phyloP scores from a whole-genome alignment of 1,140 invertebrate species.

The Drosophila ohnishii region DNA sequence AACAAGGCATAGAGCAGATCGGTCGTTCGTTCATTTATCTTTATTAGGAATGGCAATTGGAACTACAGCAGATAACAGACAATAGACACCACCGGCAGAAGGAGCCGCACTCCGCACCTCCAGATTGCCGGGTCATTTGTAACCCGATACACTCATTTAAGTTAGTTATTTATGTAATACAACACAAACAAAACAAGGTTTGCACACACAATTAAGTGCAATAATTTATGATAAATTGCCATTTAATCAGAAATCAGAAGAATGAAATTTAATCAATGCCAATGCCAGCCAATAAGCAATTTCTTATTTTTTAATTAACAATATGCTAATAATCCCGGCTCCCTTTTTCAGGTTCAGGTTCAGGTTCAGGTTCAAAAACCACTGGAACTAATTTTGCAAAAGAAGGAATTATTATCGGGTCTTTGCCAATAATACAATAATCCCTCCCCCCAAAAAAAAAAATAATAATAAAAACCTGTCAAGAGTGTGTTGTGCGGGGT shows the following conservation, averaged over 20 bases:
- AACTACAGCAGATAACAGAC: slow-evolving; percentile 63
- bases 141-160: slow-evolving; percentile 50
- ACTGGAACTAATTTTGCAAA: slow-evolving; percentile 51
- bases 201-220: slow-evolving; percentile 24
- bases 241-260: slow-evolving; percentile 54
- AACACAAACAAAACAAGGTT: slow-evolving; percentile 48
- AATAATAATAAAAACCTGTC: slow-evolving; percentile 16
- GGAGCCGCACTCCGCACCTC: not conserved
- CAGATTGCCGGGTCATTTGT: slow-evolving; percentile 42
- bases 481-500: slow-evolving; percentile 25
- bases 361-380: slow-evolving; percentile 48
- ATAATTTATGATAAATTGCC: slow-evolving; percentile 58
- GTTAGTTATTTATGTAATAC: slow-evolving; percentile 67
- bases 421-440: slow-evolving; percentile 33
- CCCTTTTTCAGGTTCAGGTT: slow-evolving; percentile 20
- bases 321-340: slow-evolving; percentile 42
- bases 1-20: slow-evolving; percentile 19
- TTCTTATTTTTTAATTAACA: slow-evolving; percentile 50
- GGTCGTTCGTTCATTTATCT: slow-evolving; percentile 71
- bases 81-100: slow-evolving; percentile 12
- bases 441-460: slow-evolving; percentile 5
- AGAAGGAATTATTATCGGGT: slow-evolving; percentile 56
- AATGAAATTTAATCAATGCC: slow-evolving; percentile 44
- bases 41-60: slow-evolving; percentile 77
- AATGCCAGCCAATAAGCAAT: slow-evolving; percentile 16